Base-by-base conservation (phyloP, 2,888 invertebrate species). In the Melieria picta region DNA sequence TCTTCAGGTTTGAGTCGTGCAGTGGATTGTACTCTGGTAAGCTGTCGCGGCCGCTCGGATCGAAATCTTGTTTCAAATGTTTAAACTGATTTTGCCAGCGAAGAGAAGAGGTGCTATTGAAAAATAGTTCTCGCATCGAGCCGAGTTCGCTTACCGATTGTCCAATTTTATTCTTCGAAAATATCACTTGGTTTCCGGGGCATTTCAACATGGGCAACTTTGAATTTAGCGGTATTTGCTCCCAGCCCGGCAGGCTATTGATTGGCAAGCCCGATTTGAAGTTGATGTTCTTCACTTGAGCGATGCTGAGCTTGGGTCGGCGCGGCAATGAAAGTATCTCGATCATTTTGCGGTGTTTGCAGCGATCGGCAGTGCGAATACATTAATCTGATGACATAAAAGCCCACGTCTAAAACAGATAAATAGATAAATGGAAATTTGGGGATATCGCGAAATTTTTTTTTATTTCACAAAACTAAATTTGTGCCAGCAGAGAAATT, bases 1-100 rank as follows among this genome's bases (percentile, higher is more conserved):
- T 87, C 7, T 88, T 89, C 45, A 91, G 82, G 78, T 91, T 89
- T 0, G 89, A 89, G 77, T 91, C 91, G 76, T 90, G 90, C 82
- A 90, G 83, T 0, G 90, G 88, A 57, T 90, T 90, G 78, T 91
- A 91, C 75, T 89, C 89, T 61, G 82, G 83, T 58, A 81, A 79
- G 42, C 79, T 77, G 10, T 80, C 80, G 0, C 79, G 77, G 7
- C 81, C 80, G 7, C 81, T 81, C 5, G 82, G 72, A 74, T 85
- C 84, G 30, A 85, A 86, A n/a, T 84, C 81, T 30, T 80, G 80
- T 73, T 81, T 80, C 45, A 73, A 74, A 13, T 79, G 80, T 72
- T 80, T 81, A 13, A 82, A 81, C 82, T 85, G 43, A 7, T 69
- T 69, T 43, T 7, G 7, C 16, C 16, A 16, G 16, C 16, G 16